Evolutionary conservation across 2,888 invertebrate species (phyloP), one percentile per base, ranked within the genome.

Genomic region (Melieria picta): DNA sequence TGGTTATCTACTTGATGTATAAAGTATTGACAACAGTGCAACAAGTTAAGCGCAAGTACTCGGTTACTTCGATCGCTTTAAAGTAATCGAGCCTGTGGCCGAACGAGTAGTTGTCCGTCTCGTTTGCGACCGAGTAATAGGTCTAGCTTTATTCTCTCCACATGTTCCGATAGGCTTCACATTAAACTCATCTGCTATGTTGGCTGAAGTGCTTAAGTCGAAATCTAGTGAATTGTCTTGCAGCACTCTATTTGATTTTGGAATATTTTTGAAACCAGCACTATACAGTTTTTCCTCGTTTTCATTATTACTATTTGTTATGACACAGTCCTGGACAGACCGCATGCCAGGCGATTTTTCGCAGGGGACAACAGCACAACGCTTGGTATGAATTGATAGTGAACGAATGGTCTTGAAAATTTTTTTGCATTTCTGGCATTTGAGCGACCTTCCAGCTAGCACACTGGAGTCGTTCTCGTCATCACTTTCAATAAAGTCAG

Each of bases 81-180:
- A 16, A 61, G 68, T 16, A 4, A 30, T 46, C 42, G 52, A 1
- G 13, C 52, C 7, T 55, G 30, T 55, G 47, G 67, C 64, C 16
- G 57, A 9, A 46, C 68, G 52, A 45, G 42, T 50, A 55, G 72
- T 68, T 4, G 72, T 65, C 45, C 69, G 56, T 46, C 65, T 50
- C 3, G 73, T 73, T 71, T 73, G 73, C n/a, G 73, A 73, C 6
- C 73, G 70, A 16, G 73, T 73, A 30, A 71, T 64, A 9, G 73
- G 73, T 47, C 73, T 43, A 7, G 55, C 56, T 50, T 71, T 68
- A 5, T 55, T 64, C 56, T 71, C 65, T 30, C 57, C 13, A 45
- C n/a, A 30, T 5, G 55, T 46, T 69, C 46, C 56, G 30, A 16
- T 45, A 11, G 42, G 50, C 10, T 69, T 61, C n/a, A 60, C 7